These are phyloP conservation scores for Eriosoma lanigerum DNA, from an alignment of 1,140 invertebrate genomes.

Conservation along the genomic window DNA sequence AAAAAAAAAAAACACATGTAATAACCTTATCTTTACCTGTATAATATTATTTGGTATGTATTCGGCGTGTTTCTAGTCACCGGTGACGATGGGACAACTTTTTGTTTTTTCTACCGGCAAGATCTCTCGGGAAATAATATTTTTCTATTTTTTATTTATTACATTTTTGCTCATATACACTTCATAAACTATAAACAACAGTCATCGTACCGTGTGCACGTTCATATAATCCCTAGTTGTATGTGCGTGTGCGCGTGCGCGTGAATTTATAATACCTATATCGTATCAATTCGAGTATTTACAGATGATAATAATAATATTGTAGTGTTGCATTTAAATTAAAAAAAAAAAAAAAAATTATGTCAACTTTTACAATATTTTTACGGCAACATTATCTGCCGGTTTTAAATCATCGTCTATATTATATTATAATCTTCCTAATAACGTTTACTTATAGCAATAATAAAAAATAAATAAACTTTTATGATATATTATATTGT, in stretches of 20 bases:
- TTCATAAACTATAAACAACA: slow-evolving; percentile 20
- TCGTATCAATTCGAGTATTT: not conserved
- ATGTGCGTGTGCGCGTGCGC: not conserved
- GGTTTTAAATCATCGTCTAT: not conserved
- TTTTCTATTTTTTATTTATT: slow-evolving; percentile 47
- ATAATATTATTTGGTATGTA: slow-evolving; percentile 36
- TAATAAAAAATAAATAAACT: not conserved
- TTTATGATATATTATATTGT: too few species aligned
- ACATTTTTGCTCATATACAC: slow-evolving; percentile 43
- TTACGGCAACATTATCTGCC: not conserved
- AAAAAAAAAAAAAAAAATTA: too few species aligned
- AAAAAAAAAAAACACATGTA: not conserved
- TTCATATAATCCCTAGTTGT: slow-evolving; percentile 21
- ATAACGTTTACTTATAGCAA: slow-evolving; percentile 26
- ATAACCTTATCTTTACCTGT: slow-evolving; percentile 2
- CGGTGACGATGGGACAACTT: slow-evolving; percentile 50
- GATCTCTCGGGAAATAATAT: slow-evolving; percentile 50
- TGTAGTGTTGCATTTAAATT: not conserved
- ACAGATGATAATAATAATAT: not conserved
- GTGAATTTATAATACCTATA: too few species aligned
- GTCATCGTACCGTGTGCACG: not conserved
- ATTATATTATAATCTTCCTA: slow-evolving; percentile 20
- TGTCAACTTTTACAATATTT: not conserved
- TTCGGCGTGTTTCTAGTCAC: slow-evolving; percentile 51
- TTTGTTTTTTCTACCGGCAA: slow-evolving; percentile 44